Evolutionary conservation across 2,797 vertebrate genomes (phyloP).

Genomic region (Megaceryle alcyon): DNA sequence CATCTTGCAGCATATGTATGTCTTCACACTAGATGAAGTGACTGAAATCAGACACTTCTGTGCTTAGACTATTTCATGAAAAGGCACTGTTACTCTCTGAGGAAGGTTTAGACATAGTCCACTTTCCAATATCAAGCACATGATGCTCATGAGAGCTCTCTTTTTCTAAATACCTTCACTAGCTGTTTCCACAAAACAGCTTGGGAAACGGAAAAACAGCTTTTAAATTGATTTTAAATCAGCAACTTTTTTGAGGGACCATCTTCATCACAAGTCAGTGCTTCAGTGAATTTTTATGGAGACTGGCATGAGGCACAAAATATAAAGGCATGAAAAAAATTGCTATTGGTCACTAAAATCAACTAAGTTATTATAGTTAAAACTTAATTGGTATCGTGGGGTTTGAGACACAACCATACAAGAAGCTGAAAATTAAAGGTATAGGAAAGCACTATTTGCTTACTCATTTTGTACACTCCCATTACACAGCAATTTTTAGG

Average conservation of each 20-base stretch:
- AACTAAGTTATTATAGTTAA: background rate
- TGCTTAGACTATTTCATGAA: background rate
- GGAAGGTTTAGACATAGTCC: background rate
- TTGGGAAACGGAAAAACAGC: background rate
- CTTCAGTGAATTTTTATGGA: background rate
- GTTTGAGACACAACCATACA: background rate
- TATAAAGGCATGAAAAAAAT: background rate
- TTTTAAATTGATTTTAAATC: background rate
- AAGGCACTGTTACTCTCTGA: background rate
- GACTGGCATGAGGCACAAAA: background rate
- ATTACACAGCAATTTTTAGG: background rate
- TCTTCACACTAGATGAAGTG: background rate
- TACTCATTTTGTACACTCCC: background rate
- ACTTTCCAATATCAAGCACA: background rate
- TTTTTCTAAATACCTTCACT: background rate
- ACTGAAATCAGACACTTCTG: background rate
- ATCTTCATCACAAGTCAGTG: background rate
- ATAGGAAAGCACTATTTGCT: background rate
- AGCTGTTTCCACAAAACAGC: background rate
- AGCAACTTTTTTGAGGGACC: background rate
- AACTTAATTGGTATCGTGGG: background rate
- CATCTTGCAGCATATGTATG: background rate
- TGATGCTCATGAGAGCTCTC: background rate
- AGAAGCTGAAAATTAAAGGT: background rate
- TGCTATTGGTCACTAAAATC: background rate